A percentile compares a stretch with the other conserved stretches of the same genome.
Evolutionary conservation across 1,140 invertebrate species (phyloP).

Genomic region (Trichogramma pretiosum): DNA sequence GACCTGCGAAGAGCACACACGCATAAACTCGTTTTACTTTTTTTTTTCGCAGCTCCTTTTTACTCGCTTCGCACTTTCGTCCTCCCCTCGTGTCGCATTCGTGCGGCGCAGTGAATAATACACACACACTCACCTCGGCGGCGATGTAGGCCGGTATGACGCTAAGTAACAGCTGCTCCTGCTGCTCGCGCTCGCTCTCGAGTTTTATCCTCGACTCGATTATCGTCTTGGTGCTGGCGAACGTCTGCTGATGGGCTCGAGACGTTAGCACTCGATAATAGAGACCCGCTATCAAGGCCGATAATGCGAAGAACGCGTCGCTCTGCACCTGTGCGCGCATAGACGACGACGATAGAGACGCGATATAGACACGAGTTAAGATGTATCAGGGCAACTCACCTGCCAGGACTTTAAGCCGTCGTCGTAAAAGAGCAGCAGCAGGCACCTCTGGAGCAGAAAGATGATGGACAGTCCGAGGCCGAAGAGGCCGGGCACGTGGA

Average conservation of each 20-base stretch:
- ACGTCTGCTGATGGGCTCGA: constrained; percentile 72
- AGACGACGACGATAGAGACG: neutral
- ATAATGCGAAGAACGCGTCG: constrained; percentile 65
- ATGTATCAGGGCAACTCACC: neutral
- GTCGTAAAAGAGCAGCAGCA: constrained; percentile 22
- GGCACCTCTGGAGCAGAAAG: constrained; percentile 25
- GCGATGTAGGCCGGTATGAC: constrained; percentile 91
- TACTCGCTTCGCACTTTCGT: no score
- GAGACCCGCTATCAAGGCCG: constrained; percentile 68
- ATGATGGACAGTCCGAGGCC: constrained; percentile 24
- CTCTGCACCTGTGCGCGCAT: constrained; percentile 65
- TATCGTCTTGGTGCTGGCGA: constrained; percentile 78
- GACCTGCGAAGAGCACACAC: constrained; percentile 47
- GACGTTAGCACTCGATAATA: constrained; percentile 83
- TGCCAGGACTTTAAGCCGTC: constrained; percentile 4
- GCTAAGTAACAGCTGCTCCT: constrained; percentile 82
- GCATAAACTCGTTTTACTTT: no score
- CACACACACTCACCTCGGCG: constrained; percentile 65
- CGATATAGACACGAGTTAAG: no score
- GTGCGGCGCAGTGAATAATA: neutral
- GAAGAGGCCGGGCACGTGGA: constrained; percentile 27
- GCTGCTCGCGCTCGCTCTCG: constrained; percentile 85
- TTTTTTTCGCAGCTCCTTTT: no score
- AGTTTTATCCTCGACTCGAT: constrained; percentile 86
- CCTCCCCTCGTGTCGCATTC: no score